Evolutionary conservation across 64 coral and sea anemone species (phyloP), one percentile per base, ranked within the genome.

Genomic region (Trachythela sp.): DNA sequence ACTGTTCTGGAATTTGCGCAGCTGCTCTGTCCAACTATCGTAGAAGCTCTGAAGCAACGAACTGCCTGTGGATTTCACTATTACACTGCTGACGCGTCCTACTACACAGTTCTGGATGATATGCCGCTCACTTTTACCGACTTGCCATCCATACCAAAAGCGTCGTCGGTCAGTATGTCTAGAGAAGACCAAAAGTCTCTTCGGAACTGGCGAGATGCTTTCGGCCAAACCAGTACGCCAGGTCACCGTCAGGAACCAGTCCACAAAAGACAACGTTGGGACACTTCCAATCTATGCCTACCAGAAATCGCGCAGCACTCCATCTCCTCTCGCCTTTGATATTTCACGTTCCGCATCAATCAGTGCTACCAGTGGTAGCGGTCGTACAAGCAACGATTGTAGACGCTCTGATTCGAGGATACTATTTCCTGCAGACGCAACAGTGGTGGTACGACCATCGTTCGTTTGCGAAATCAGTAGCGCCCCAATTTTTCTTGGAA

Each of bases 1-100:
- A 92, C 91, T 75, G 72, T 92, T 40, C 85, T 92, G 15, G 86
- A 92, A 84, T 92, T 88, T 45, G 91, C 91, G 31, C 77, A 92
- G 24, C 86, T 92, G 27, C 87, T 88, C 87, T 85, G 91, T 29
- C 91, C 91, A 60, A 88, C 91, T 8, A 92, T 92, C 72, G 83
- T 87, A 54, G 91, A 92, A 33, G 87, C 70, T 72, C 72, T 92
- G 10, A 92, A 92, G 54, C 91, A 92, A 68, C 88, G 87, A 54
- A 92, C 91, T 17, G 48, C 86, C 70, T 86, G 20, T 15, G 84
- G 92, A 31, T 93, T 90, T 34, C 37, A 29, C 0, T 93, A 87
- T 26, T 70, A 90, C 48, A 93, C 92, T 0, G 86, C 48, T 0
- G 24, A 59, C 4, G 24, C 32, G 0, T 77, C 88, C 2, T 41